These are phyloP conservation scores for Schrankia costaestrigalis DNA, from an alignment of 2,888 invertebrate genomes.

Conservation along the genomic window DNA sequence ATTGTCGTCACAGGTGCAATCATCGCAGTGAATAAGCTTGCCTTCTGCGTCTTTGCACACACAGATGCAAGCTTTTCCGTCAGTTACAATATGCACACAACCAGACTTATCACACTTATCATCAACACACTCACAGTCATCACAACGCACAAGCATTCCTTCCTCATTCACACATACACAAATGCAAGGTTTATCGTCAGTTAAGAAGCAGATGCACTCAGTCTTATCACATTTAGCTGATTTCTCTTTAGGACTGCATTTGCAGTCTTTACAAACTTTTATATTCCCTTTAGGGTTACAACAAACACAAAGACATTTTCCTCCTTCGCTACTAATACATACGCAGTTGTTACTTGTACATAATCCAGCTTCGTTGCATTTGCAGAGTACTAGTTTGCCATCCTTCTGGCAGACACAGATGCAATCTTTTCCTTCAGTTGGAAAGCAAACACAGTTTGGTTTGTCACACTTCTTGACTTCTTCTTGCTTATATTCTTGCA, in stretches of 20 bases:
- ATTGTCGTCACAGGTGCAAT: constrained; percentile 12
- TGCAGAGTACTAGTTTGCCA: constrained; percentile 19
- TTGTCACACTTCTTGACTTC: constrained; percentile 27
- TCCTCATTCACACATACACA: constrained; percentile 30
- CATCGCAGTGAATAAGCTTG: constrained; percentile 10
- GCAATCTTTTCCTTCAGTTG: constrained; percentile 30
- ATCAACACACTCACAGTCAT: constrained; percentile 35
- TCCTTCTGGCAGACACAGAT: constrained; percentile 37
- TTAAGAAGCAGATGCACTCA: constrained; percentile 26
- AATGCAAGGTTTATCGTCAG: constrained; percentile 30
- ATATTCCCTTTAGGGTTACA: neutral
- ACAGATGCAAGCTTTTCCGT: constrained; percentile 11
- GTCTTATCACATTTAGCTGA: constrained; percentile 10
- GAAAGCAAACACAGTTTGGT: constrained; percentile 32
- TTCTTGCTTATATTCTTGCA: constrained; percentile 18
- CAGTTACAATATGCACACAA: constrained; percentile 40
- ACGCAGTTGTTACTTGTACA: constrained; percentile 14
- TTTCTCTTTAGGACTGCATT: neutral
- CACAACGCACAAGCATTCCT: constrained; percentile 23
- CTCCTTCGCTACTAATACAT: constrained; percentile 14
- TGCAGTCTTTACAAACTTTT: neutral
- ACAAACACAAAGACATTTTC: neutral
- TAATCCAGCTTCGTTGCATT: constrained; percentile 17
- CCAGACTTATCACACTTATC: constrained; percentile 33
- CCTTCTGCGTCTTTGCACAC: constrained; percentile 14